Percentiles rank a stretch among this genome's conserved stretches.
These are phyloP conservation scores for Monochamus saltuarius DNA, from an alignment of 1,140 invertebrate species.

Conservation along the genomic window DNA sequence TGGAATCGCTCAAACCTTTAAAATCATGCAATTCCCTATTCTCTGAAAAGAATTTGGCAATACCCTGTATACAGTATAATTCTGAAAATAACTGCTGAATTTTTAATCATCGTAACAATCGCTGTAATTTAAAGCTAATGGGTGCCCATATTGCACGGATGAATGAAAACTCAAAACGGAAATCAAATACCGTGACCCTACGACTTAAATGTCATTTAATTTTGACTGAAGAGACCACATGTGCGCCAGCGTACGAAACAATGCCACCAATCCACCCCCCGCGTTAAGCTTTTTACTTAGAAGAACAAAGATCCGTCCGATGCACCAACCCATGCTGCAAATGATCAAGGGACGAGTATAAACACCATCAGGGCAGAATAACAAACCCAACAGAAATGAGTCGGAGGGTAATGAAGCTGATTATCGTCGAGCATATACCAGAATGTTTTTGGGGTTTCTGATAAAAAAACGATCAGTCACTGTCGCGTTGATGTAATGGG, in stretches of 20 bases:
- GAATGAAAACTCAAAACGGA: no score
- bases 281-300: constrained; percentile 19
- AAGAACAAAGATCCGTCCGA: constrained; percentile 22
- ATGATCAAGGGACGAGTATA: constrained; percentile 31
- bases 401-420: neutral
- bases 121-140: no score
- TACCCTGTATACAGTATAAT: no score
- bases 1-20: no score
- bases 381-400: constrained; percentile 22
- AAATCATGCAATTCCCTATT: no score
- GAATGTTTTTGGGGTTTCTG: constrained; percentile 4
- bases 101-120: no score
- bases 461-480: constrained; percentile 2
- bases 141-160: no score
- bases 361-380: constrained; percentile 26
- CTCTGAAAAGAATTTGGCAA: constrained; percentile 8
- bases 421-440: neutral
- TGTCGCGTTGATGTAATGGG: constrained; percentile 12
- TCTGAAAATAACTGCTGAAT: no score
- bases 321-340: constrained; percentile 27
- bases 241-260: constrained; percentile 15
- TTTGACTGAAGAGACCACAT: constrained; percentile 15
- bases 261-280: constrained; percentile 2
- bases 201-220: constrained; percentile 11
- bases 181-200: no score